Evolutionary conservation across 2,888 invertebrate genomes (phyloP), one percentile per base, ranked within the genome.

Genomic region (Mongoloraphidia duomilia): DNA sequence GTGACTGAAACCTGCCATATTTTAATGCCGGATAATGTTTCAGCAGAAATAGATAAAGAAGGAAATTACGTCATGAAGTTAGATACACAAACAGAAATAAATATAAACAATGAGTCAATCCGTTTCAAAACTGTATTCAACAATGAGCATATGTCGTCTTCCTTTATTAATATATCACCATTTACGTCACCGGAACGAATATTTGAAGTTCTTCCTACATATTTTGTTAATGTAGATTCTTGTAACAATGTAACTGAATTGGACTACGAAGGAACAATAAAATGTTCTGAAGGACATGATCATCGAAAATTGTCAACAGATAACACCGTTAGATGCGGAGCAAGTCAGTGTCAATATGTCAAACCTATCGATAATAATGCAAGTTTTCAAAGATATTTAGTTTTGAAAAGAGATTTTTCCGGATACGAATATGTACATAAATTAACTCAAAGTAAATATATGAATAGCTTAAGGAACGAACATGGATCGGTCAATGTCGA

Each of bases 1-100:
- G 58, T 61, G 34, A 63, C 55, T 50, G 56, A 56, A 49, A 55
- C 49, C 49, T 63, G 59, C 53, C 55, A 53, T 49, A 52, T 64
- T 52, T 59, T 56, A 49, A 63, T 60, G 58, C 58, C 58, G 33
- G 58, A 57, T 44, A 57, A 61, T 49, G 56, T 63, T 49, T 53
- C 54, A 46, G 56, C 61, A 49, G 54, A 53, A 52, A 56, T 63
- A 12, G 12, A 13, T 36, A 10, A 12, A 11, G n/a, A 37, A 11
- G 48, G 48, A 5, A n/a, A 17, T 9, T 48, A 43, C 42, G 12
- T 8, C 5, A 26, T 33, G n/a, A 13, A 37, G 36, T 12, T 37
- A 17, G 36, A 36, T 13, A 3, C 26, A 26, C 26, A 10, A 45
- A 37, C 13, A 40, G 40, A 14, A n/a, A 40, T 40, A 40, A 14